Percentiles rank a stretch among this genome's conserved stretches.
Evolutionary conservation across 1,140 invertebrate species (phyloP).

Genomic region (Coptotermes formosanus): DNA sequence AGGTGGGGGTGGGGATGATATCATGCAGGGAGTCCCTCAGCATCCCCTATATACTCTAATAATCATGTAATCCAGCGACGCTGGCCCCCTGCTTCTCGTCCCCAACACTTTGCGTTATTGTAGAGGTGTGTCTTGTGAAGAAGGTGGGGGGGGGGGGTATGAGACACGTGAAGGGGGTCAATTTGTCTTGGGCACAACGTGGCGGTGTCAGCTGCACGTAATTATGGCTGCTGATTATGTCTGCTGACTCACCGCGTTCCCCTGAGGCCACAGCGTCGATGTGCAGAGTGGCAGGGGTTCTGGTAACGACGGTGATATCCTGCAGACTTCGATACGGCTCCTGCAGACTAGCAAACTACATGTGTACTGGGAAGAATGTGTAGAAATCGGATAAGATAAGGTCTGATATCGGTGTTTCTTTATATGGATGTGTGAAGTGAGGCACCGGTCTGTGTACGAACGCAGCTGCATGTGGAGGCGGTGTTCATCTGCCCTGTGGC

Average conservation of each 20-base stretch:
- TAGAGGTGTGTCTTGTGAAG: not conserved
- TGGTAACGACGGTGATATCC: not conserved
- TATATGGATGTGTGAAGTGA: too few relatives aligned
- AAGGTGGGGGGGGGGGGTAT: not conserved
- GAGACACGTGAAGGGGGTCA: not conserved
- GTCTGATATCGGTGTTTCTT: too few relatives aligned
- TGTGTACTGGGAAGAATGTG: too few relatives aligned
- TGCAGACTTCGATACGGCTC: not conserved
- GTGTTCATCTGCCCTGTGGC: too few relatives aligned
- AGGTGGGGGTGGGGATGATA: not conserved
- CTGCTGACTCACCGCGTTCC: not conserved
- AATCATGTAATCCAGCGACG: not conserved
- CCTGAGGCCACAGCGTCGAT: not conserved
- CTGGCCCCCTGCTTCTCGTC: not conserved
- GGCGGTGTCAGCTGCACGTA: not conserved
- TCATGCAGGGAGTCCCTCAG: constrained; percentile 4
- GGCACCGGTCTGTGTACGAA: too few relatives aligned
- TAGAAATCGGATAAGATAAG: too few relatives aligned
- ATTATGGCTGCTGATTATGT: not conserved
- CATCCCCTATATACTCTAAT: constrained; percentile 4
- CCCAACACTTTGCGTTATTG: not conserved
- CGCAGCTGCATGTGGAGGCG: too few relatives aligned
- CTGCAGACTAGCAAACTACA: too few relatives aligned
- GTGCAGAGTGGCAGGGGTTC: not conserved
- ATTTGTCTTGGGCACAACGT: not conserved